phyloP scores from a whole-genome alignment of 1,140 invertebrate species.

The Drosophila watanabei region DNA sequence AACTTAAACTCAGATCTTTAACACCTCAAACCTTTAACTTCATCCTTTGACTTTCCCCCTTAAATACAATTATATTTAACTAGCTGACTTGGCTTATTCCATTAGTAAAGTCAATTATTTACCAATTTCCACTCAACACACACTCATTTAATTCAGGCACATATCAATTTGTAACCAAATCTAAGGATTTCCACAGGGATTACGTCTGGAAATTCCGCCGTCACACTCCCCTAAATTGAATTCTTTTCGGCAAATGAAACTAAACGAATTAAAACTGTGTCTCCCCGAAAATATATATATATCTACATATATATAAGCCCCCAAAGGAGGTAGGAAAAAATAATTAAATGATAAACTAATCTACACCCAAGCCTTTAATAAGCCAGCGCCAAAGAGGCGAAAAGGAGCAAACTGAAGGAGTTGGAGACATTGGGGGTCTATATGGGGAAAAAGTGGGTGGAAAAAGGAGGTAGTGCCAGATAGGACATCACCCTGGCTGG shows the following conservation, averaged over 20 bases:
- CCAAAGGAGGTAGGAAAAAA: slow-evolving; percentile 59
- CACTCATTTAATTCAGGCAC: slow-evolving; percentile 1
- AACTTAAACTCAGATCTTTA: not conserved
- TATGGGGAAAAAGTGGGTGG: slow-evolving; percentile 1
- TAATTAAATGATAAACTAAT: slow-evolving; percentile 83
- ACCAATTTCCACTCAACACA: slow-evolving; percentile 34
- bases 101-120: slow-evolving; percentile 46
- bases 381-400: slow-evolving; percentile 34
- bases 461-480: not conserved
- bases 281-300: slow-evolving; percentile 18
- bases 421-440: slow-evolving; percentile 28
- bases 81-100: slow-evolving; percentile 24
- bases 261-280: slow-evolving; percentile 73
- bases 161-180: slow-evolving; percentile 43
- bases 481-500: slow-evolving; percentile 1
- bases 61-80: not conserved
- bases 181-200: slow-evolving; percentile 58
- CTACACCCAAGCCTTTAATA: slow-evolving; percentile 67
- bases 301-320: not conserved
- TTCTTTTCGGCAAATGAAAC: slow-evolving; percentile 73
- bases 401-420: slow-evolving; percentile 41
- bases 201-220: slow-evolving; percentile 40
- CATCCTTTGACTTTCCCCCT: not conserved
- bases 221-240: slow-evolving; percentile 56
- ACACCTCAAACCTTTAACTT: not conserved